These are phyloP conservation scores for Psittacula cyanocephala DNA, from an alignment of 2,113 vertebrate species.

Conservation along the genomic window DNA sequence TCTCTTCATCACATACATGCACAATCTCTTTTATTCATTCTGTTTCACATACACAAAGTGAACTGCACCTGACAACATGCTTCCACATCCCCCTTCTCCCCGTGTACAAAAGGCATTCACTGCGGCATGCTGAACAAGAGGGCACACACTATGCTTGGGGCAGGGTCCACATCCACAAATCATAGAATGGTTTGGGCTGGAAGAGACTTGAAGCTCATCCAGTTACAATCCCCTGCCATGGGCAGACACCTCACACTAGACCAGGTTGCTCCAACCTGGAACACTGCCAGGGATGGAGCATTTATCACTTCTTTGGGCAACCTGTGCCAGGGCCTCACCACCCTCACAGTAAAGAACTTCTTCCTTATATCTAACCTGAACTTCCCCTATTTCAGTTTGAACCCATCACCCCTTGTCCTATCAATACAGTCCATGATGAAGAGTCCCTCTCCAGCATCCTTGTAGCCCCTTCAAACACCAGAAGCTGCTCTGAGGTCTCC, in stretches of 20 bases:
- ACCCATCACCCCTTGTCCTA: neutral
- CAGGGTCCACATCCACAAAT: neutral
- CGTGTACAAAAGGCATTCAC: neutral
- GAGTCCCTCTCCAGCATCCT: neutral
- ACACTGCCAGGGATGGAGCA: neutral
- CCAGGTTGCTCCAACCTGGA: neutral
- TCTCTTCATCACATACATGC: accelerated
- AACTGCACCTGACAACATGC: neutral
- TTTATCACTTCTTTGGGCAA: neutral
- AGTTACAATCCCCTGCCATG: neutral
- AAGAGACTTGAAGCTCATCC: neutral
- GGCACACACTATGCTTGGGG: accelerated
- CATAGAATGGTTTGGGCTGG: neutral
- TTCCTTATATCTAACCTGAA: neutral
- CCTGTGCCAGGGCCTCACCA: neutral
- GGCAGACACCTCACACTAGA: neutral
- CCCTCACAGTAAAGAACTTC: neutral
- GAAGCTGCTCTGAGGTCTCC: neutral
- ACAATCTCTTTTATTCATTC: neutral
- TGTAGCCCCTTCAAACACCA: neutral
- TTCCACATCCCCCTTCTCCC: neutral
- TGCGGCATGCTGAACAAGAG: too few species aligned
- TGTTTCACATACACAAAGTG: neutral
- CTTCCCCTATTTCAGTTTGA: neutral
- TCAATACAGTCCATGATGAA: neutral